Percentiles rank a stretch among this genome's conserved stretches.
Evolutionary conservation across 2,888 invertebrate species (phyloP).

Genomic region (Ornithoptera priamus): DNA sequence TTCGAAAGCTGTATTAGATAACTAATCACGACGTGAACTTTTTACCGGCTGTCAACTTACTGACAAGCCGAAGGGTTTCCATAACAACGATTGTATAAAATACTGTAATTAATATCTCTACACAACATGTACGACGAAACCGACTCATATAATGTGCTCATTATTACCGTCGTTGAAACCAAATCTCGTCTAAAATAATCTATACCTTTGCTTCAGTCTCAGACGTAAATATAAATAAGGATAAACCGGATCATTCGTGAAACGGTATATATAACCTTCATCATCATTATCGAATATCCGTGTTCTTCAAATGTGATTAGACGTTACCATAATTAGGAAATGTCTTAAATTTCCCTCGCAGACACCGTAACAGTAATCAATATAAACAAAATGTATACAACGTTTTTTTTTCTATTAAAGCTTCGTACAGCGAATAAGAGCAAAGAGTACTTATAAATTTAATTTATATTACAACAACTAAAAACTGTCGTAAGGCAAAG

Average conservation of each 20-base stretch:
- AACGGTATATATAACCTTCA: background rate
- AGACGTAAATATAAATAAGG: background rate
- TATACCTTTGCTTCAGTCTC: background rate
- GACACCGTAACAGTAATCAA: background rate
- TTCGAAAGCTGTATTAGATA: background rate
- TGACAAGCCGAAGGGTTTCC: background rate
- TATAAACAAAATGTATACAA: background rate
- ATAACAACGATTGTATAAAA: background rate
- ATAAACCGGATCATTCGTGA: background rate
- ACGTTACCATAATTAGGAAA: background rate
- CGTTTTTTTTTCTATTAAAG: background rate
- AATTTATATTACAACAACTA: conserved; percentile 4
- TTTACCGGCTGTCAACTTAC: background rate
- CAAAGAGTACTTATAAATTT: background rate
- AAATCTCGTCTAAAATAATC: background rate
- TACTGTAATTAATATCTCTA: background rate
- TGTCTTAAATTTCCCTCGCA: background rate
- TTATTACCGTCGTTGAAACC: background rate
- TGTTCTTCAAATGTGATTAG: background rate
- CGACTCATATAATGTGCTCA: background rate
- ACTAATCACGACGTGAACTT: background rate
- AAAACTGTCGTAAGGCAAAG: conserved; percentile 5
- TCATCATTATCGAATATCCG: background rate
- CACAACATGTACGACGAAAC: background rate
- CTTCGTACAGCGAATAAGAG: too few species aligned